A percentile compares a stretch with the other conserved stretches of the same genome.
phyloP scores from a whole-genome alignment of 2,888 invertebrate genomes.

The Sarcophaga subvicina region DNA sequence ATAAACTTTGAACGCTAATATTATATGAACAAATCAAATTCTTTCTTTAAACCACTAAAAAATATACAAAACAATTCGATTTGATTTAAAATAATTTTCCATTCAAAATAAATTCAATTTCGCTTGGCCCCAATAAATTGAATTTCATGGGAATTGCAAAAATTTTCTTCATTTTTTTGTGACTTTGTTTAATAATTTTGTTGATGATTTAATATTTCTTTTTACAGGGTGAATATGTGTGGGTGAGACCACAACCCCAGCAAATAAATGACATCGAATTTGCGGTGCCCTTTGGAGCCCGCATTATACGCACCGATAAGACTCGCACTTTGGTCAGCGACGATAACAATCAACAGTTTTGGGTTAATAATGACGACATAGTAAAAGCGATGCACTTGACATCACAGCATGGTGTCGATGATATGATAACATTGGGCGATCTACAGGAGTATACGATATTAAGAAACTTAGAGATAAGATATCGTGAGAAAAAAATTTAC shows the following conservation, averaged over 20 bases:
- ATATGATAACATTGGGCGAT: constrained; percentile 97
- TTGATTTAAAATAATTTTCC: too few species aligned
- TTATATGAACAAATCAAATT: too few species aligned
- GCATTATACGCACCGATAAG: constrained; percentile 89
- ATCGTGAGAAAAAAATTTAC: constrained; percentile 94
- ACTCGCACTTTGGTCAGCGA: constrained; percentile 90
- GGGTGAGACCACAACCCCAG: constrained; percentile 89
- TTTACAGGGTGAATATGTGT: constrained; percentile 92
- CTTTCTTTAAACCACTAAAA: too few species aligned
- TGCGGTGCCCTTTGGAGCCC: constrained; percentile 92
- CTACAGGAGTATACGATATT: constrained; percentile 97
- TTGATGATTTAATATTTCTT: neutral
- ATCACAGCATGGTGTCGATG: constrained; percentile 92
- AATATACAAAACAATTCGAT: too few species aligned
- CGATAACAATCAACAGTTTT: constrained; percentile 91
- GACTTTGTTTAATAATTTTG: neutral
- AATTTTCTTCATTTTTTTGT: neutral
- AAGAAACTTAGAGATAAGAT: constrained; percentile 94
- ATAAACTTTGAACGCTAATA: too few species aligned
- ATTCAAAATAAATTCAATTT: too few species aligned
- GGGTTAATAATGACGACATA: constrained; percentile 84
- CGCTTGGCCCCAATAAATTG: too few species aligned
- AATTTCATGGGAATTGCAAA: neutral
- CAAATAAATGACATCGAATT: constrained; percentile 85
- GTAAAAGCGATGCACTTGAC: constrained; percentile 89